Percentiles rank a stretch among this genome's conserved stretches.
These are phyloP conservation scores for Homarus gammarus DNA, from an alignment of 2,888 invertebrate species.

Conservation along the genomic window DNA sequence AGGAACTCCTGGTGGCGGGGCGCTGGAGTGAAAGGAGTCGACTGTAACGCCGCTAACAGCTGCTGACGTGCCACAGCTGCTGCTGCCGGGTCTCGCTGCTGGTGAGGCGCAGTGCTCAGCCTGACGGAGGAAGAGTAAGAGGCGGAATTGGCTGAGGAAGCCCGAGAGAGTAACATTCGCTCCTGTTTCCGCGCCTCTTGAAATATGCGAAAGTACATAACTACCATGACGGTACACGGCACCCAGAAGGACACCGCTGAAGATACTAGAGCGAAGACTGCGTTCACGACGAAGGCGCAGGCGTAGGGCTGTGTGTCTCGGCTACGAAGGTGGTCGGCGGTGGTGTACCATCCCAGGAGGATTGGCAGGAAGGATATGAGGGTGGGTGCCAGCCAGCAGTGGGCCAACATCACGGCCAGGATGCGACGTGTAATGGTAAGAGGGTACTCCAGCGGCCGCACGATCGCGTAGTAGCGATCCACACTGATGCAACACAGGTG, in stretches of 20 bases:
- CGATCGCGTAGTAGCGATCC: conserved; percentile 92
- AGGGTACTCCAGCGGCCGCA: conserved; percentile 95
- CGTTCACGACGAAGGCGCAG: conserved; percentile 74
- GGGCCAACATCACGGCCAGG: conserved; percentile 81
- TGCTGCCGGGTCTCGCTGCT: not conserved
- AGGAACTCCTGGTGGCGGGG: conserved; percentile 66
- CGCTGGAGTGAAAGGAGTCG: conserved; percentile 51
- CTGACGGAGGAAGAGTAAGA: conserved; percentile 48
- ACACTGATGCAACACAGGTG: conserved; percentile 92
- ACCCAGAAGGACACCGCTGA: conserved; percentile 76
- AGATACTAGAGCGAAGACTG: conserved; percentile 74
- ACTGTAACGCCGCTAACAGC: conserved; percentile 69
- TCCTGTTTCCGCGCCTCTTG: conserved; percentile 85
- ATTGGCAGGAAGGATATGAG: conserved; percentile 82
- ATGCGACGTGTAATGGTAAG: conserved; percentile 91
- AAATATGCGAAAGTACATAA: conserved; percentile 84
- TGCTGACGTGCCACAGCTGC: conserved; percentile 59
- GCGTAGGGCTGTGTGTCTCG: conserved; percentile 80
- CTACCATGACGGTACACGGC: conserved; percentile 75
- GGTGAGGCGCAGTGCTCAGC: not conserved
- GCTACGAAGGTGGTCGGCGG: conserved; percentile 77
- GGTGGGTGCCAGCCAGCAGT: conserved; percentile 82
- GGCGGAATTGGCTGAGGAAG: conserved; percentile 64
- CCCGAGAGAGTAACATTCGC: conserved; percentile 67
- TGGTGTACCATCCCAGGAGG: conserved; percentile 80